Evolutionary conservation across 2,888 invertebrate genomes (phyloP).

Genomic region (Tenthredo mesomela): DNA sequence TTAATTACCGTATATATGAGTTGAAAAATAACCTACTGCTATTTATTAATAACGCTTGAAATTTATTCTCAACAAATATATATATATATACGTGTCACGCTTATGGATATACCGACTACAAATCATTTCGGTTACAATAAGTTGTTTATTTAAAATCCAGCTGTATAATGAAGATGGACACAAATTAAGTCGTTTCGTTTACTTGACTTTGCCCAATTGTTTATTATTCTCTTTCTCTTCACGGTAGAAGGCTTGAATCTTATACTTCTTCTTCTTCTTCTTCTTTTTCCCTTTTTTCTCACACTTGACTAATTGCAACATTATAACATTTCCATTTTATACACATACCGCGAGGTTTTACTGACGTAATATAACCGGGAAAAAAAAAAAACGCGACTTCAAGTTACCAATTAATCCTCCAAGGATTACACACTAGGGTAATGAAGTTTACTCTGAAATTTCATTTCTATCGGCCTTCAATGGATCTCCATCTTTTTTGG

Average conservation of each 20-base stretch:
- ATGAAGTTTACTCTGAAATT: background rate
- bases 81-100: background rate
- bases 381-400: background rate
- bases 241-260: background rate
- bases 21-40: background rate
- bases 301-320: slow-evolving; percentile 1
- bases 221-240: slow-evolving; percentile 14
- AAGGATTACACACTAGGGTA: background rate
- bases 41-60: background rate
- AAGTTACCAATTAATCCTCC: background rate
- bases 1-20: background rate
- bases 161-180: background rate
- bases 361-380: background rate
- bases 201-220: slow-evolving; percentile 17
- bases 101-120: background rate
- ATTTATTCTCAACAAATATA: background rate
- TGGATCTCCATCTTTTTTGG: background rate
- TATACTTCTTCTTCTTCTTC: background rate
- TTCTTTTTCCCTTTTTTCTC: background rate
- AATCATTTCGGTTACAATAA: background rate
- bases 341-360: background rate
- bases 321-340: background rate
- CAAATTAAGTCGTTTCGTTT: background rate
- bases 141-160: background rate
- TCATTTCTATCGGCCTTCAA: background rate